These are phyloP conservation scores for Eudasyphora cyanicolor DNA, from an alignment of 2,888 invertebrate genomes.

Conservation along the genomic window DNA sequence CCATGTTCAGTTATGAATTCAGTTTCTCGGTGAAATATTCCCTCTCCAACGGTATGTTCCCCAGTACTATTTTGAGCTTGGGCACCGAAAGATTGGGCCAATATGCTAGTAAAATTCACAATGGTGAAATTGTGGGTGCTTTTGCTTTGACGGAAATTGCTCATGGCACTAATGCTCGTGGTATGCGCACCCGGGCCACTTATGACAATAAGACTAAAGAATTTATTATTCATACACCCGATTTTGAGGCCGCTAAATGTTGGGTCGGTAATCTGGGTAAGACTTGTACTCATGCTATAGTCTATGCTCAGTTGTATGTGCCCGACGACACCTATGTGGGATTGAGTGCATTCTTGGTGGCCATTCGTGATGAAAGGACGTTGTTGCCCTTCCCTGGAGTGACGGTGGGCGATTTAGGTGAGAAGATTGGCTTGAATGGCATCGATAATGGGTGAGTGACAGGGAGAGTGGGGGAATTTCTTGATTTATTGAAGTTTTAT, in stretches of 20 bases:
- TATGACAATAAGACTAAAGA: constrained; percentile 87
- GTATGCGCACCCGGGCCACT: constrained; percentile 92
- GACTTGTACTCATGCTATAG: constrained; percentile 91
- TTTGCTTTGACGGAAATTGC: constrained; percentile 94
- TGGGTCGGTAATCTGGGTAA: constrained; percentile 87
- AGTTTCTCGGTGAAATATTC: constrained; percentile 85
- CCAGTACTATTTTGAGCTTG: constrained; percentile 84
- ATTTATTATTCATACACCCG: constrained; percentile 87
- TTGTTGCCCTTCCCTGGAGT: constrained; percentile 88
- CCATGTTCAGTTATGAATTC: constrained; percentile 82
- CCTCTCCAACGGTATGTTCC: constrained; percentile 85
- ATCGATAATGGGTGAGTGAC: constrained; percentile 92
- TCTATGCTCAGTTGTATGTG: constrained; percentile 93
- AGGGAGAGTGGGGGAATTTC: background rate
- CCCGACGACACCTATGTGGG: constrained; percentile 90
- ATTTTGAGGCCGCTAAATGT: constrained; percentile 89
- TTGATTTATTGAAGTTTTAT: background rate
- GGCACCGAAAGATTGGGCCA: constrained; percentile 84
- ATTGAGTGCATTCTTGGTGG: constrained; percentile 93
- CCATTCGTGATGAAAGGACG: constrained; percentile 88
- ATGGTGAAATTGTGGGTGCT: constrained; percentile 83
- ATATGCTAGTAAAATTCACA: constrained; percentile 79
- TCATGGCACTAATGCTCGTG: constrained; percentile 94
- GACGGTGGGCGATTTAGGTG: constrained; percentile 94
- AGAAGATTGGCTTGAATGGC: constrained; percentile 94